Percentiles rank a stretch among this genome's conserved stretches.
Conservation (phyloP, 2,797 vertebrate genomes). For the Phrynocephalus forsythii region DNA sequence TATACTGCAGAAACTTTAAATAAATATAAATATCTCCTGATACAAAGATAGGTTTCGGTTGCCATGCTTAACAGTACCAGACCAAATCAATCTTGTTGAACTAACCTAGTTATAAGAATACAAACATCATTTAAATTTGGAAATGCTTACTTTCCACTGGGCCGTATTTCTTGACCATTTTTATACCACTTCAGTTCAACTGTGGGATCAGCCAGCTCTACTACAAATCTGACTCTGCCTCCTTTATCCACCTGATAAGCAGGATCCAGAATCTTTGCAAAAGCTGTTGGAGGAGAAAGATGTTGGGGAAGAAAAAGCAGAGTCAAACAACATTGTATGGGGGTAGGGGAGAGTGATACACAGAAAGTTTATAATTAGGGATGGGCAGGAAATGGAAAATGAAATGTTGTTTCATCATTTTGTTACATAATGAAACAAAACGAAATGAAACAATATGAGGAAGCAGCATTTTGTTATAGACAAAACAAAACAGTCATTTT, state of each 20-base stretch:
- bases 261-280: conserved; percentile 94
- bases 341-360: too few species aligned
- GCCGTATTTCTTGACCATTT: conserved; percentile 97
- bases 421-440: too few species aligned
- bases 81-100: background rate
- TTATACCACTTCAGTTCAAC: conserved; percentile 99
- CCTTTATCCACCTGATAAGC: conserved; percentile 98
- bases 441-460: too few species aligned
- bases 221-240: conserved; percentile 90
- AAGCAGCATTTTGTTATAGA: too few species aligned
- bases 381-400: too few species aligned
- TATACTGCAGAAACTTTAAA: background rate
- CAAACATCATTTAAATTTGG: background rate
- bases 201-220: conserved; percentile 96
- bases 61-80: background rate
- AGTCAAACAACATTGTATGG: background rate
- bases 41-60: background rate
- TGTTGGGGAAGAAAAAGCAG: conserved; percentile 1
- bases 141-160: conserved; percentile 91
- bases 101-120: background rate
- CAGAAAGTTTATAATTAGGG: background rate
- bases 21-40: background rate
- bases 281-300: conserved; percentile 81
- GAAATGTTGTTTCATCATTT: too few species aligned
- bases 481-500: too few species aligned